These are phyloP conservation scores for Xiphophorus hellerii DNA, from an alignment of 2,113 vertebrate genomes.

Conservation along the genomic window DNA sequence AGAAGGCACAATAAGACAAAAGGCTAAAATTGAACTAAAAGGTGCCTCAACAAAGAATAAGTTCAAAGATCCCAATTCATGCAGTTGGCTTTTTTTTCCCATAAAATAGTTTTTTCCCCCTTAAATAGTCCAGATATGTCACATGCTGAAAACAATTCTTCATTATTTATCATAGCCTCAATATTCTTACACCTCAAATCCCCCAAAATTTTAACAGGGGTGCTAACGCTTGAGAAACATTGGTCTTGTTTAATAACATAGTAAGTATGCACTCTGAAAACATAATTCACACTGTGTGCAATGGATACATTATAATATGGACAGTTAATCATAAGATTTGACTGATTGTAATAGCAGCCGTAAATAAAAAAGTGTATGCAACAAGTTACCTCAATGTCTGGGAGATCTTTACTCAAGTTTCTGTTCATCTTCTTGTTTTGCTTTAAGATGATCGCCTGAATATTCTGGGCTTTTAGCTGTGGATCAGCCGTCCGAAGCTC, in stretches of 20 bases:
- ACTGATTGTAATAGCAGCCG: neutral
- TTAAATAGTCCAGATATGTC: neutral
- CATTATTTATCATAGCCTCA: no score
- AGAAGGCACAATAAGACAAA: neutral
- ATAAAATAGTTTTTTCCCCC: neutral
- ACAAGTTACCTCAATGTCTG: constrained; percentile 76
- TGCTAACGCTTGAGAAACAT: neutral
- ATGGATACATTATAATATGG: neutral
- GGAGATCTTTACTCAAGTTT: constrained; percentile 75
- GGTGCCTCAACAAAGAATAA: no score
- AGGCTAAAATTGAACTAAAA: neutral
- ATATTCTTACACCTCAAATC: no score
- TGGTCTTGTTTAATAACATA: neutral
- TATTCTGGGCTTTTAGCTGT: neutral
- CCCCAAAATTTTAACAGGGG: neutral
- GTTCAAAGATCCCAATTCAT: neutral
- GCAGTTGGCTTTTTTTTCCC: neutral
- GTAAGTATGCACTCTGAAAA: neutral
- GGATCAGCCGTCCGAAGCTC: constrained; percentile 53
- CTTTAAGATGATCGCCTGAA: neutral
- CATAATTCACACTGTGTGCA: neutral
- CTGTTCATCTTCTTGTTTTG: neutral
- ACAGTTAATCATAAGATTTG: neutral
- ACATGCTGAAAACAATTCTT: neutral
- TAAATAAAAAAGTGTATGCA: neutral